phyloP scores from a whole-genome alignment of 2,888 invertebrate species.

The Apamea epomidion region DNA sequence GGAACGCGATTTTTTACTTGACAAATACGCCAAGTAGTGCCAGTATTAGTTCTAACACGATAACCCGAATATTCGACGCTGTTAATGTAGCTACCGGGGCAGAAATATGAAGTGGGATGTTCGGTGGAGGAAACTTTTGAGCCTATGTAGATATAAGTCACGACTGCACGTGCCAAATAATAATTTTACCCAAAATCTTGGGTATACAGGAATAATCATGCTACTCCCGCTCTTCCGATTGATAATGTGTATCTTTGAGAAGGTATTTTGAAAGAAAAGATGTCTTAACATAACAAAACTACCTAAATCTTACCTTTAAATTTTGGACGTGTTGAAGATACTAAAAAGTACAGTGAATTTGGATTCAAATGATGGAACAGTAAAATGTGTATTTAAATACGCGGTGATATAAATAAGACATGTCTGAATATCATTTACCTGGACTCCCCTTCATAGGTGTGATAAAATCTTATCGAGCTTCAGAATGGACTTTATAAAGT shows the following conservation, averaged over 20 bases:
- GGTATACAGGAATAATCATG: background rate
- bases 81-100: background rate
- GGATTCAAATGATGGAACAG: background rate
- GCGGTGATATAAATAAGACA: slow-evolving; percentile 16
- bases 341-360: background rate
- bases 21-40: background rate
- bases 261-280: background rate
- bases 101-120: background rate
- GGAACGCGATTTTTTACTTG: background rate
- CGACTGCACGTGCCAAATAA: background rate
- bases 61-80: background rate
- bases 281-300: too few relatives aligned
- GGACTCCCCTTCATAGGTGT: slow-evolving; percentile 9
- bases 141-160: background rate
- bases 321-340: background rate
- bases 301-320: background rate
- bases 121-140: background rate
- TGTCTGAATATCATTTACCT: background rate
- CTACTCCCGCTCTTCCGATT: background rate
- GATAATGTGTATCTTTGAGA: background rate
- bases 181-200: background rate
- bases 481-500: background rate
- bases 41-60: background rate
- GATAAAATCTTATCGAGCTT: slow-evolving; percentile 37
- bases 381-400: background rate